Conservation (phyloP, 1,140 invertebrate genomes). For the Brachionus rubens region DNA sequence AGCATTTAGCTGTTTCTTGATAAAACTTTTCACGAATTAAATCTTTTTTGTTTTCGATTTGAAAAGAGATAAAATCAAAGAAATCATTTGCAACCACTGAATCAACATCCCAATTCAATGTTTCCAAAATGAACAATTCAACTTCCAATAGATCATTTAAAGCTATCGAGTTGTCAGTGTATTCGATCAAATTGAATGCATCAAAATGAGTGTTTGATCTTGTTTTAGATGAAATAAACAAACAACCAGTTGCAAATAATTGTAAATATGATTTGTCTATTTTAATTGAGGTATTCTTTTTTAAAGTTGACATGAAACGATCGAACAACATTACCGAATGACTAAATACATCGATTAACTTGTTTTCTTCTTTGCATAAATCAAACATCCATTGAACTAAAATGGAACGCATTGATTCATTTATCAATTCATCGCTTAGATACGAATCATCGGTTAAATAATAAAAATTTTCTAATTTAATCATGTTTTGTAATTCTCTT, state of each 20-base stretch:
- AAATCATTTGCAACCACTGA: conserved; percentile 12
- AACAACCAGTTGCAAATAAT: conserved; percentile 16
- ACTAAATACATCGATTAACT: background rate
- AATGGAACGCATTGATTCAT: background rate
- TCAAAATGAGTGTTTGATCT: background rate
- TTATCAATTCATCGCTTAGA: background rate
- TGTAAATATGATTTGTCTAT: conserved; percentile 18
- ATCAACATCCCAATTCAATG: conserved; percentile 13
- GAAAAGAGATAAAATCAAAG: background rate
- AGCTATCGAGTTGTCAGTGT: conserved; percentile 20
- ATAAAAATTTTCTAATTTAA: background rate
- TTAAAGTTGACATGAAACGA: background rate
- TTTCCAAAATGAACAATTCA: conserved; percentile 14
- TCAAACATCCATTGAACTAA: conserved; percentile 7
- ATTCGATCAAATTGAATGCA: conserved; percentile 9
- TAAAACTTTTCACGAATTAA: background rate
- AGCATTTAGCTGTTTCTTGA: background rate
- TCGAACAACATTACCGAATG: background rate
- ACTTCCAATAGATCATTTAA: background rate
- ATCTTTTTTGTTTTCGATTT: background rate
- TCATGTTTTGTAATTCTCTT: conserved; percentile 1
- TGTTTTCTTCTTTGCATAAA: conserved; percentile 32
- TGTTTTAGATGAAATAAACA: conserved; percentile 3
- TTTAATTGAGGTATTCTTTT: background rate
- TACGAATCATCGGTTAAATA: background rate